Evolutionary conservation across 1,140 invertebrate species (phyloP).

Genomic region (Cydia fagiglandana): DNA sequence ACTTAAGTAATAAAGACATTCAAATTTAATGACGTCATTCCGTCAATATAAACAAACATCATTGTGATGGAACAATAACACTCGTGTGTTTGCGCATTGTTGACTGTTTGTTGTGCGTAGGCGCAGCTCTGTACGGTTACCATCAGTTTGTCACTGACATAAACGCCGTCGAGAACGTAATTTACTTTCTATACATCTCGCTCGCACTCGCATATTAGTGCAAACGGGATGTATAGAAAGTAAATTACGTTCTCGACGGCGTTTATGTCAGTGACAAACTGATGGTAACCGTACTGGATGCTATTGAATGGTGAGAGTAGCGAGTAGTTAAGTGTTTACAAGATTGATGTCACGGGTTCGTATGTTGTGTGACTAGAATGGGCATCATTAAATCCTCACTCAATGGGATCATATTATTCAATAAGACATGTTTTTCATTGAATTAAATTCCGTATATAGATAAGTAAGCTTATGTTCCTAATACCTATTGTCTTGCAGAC

Average conservation of each 20-base stretch:
- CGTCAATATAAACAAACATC: slow-evolving; percentile 29
- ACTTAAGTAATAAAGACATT: slow-evolving; percentile 20
- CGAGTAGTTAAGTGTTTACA: slow-evolving; percentile 13
- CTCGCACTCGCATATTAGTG: too few species aligned
- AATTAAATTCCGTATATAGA: too few species aligned
- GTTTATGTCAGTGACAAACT: too few species aligned
- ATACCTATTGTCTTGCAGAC: too few species aligned
- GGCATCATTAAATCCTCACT: neutral
- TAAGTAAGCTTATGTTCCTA: too few species aligned
- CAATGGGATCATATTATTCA: neutral
- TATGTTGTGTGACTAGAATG: neutral
- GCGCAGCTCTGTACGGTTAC: too few species aligned
- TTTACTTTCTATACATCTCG: too few species aligned
- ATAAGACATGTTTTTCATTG: neutral
- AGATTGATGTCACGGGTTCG: slow-evolving; percentile 7
- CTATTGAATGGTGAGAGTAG: slow-evolving; percentile 16
- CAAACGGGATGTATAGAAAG: too few species aligned
- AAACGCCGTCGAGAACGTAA: too few species aligned
- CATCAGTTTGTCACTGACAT: too few species aligned
- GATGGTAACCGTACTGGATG: too few species aligned
- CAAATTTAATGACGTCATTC: slow-evolving; percentile 26
- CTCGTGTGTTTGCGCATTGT: slow-evolving; percentile 23
- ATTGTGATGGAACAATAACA: slow-evolving; percentile 30
- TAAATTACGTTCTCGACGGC: too few species aligned
- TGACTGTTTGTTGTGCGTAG: slow-evolving; percentile 25